Evolutionary conservation across 1,140 invertebrate genomes (phyloP), one percentile per base, ranked within the genome.

Genomic region (Himalopsyche phryganea): DNA sequence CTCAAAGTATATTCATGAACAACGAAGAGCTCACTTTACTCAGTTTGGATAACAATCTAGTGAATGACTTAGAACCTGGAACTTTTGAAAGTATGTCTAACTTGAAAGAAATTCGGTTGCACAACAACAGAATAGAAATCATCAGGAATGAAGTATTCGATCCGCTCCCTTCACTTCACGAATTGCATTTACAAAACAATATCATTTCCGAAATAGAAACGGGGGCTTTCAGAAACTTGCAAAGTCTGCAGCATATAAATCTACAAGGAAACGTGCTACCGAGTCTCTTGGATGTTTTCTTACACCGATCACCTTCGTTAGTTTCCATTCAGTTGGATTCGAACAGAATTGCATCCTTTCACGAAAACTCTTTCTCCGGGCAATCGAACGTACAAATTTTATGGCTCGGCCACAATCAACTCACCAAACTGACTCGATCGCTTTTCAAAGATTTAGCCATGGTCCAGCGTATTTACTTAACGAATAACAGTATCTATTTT

Each of bases 31-130:
- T 95, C 10, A 85, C 87, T 5, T 90, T 90, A 3, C 75, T 98
- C 33, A 96, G 91, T 61, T 73, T 98, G 65, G 93, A 96, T 76
- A 89, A 91, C 64, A 98, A 98, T 77, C 85, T 86, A 71, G 90
- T 98, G 38, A 80, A 80, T 4, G 85, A 90, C 65, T 73, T 98
- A 47, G 83, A 90, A 66, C 83, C 86, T 6, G 87, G 87, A 17
- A 86, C 89, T 60, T 95, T 96, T 70, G 75, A 85, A 56, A 87
- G 86, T 67, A 78, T 89, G 49, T 77, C 82, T 36, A 83, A 85
- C 60, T 71, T 95, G 35, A 81, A 85, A 45, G 91, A 94, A 77
- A 83, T 95, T n/a, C 80, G 91, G 36, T 73, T 95, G 32, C 90
- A 94, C 66, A 90, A 92, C 72, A 96, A 96, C 79, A 83, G 83